Percentiles rank a stretch among this genome's conserved stretches.
These are phyloP conservation scores for Thaumetopoea pityocampa DNA, from an alignment of 1,140 invertebrate genomes.

Conservation along the genomic window DNA sequence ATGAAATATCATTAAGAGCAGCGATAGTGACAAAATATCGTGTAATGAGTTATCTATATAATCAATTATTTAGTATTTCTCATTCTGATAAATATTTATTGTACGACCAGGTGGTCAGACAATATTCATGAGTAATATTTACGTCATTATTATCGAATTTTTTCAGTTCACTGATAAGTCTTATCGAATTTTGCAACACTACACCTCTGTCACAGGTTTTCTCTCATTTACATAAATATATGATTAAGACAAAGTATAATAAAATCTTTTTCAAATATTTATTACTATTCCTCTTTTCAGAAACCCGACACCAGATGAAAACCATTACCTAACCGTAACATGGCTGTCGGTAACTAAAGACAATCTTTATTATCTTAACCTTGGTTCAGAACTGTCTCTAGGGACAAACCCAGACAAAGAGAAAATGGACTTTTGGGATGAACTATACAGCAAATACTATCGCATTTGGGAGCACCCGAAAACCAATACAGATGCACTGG, in stretches of 20 bases:
- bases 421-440: constrained; percentile 70
- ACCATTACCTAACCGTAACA: constrained; percentile 53
- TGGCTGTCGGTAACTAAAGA: constrained; percentile 67
- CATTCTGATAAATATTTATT: too few species aligned
- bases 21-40: too few species aligned
- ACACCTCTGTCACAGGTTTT: not conserved
- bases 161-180: too few species aligned
- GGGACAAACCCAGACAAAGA: constrained; percentile 51
- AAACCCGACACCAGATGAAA: constrained; percentile 68
- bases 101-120: too few species aligned
- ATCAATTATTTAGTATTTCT: too few species aligned
- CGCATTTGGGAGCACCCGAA: constrained; percentile 52
- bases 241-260: not conserved
- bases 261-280: constrained; percentile 1
- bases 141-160: too few species aligned
- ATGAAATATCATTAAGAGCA: too few species aligned
- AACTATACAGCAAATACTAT: constrained; percentile 56
- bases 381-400: constrained; percentile 53
- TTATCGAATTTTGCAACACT: too few species aligned
- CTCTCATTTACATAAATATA: too few species aligned
- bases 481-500: constrained; percentile 22
- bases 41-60: too few species aligned
- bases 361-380: constrained; percentile 60
- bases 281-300: constrained; percentile 42
- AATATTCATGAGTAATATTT: not conserved